Percentiles rank a stretch among this genome's conserved stretches.
Conservation (phyloP, 2,113 vertebrate genomes). For the Pterocles orientalis region DNA sequence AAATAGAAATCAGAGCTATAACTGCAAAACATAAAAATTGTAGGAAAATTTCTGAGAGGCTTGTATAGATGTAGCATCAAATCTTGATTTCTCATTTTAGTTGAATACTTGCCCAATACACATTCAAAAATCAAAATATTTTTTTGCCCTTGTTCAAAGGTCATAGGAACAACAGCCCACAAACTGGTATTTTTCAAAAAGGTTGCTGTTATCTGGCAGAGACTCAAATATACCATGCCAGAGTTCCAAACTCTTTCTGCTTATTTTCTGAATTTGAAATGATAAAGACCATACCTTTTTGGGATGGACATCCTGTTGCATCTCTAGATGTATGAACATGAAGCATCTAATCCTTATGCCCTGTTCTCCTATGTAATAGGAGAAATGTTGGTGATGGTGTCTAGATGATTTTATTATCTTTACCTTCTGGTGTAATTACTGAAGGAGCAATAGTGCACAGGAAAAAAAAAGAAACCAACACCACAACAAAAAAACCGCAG, state of each 20-base stretch:
- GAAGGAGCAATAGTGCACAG: neutral
- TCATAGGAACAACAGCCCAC: neutral
- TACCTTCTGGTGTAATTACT: neutral
- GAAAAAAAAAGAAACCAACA: neutral
- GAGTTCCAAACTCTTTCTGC: neutral
- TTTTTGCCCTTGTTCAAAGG: neutral
- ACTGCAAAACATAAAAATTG: neutral
- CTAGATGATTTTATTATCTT: neutral
- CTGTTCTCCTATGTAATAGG: neutral
- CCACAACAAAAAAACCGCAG: too few relatives aligned
- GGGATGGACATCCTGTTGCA: neutral
- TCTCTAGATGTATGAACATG: neutral
- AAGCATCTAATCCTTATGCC: neutral
- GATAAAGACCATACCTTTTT: neutral
- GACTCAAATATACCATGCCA: neutral
- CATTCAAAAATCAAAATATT: constrained; percentile 12
- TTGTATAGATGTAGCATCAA: neutral
- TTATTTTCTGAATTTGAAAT: neutral
- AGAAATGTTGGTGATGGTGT: neutral
- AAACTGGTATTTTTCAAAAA: neutral
- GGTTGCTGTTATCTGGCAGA: neutral
- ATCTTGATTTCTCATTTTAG: neutral
- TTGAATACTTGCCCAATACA: neutral
- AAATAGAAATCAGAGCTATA: neutral
- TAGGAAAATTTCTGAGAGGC: neutral